These are phyloP conservation scores for Galaxias olidus DNA, from an alignment of 2,797 vertebrate species.

Conservation along the genomic window DNA sequence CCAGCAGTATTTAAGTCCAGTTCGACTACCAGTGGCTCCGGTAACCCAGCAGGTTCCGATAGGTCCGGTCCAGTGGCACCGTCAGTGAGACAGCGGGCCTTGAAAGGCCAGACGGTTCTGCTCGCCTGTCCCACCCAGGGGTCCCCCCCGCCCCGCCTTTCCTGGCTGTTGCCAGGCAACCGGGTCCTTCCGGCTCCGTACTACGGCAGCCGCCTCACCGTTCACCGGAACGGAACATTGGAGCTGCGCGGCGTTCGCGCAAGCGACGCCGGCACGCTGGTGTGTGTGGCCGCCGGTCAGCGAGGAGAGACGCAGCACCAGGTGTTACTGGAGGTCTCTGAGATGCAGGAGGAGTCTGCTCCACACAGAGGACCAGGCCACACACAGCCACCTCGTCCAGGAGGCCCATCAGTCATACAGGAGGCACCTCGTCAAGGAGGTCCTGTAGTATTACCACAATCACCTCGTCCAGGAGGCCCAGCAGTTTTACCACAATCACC, in stretches of 20 bases:
- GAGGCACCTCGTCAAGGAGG: slow-evolving; percentile 13
- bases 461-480: slow-evolving; percentile 9
- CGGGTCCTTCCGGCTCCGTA: slow-evolving; percentile 88
- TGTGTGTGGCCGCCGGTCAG: slow-evolving; percentile 84
- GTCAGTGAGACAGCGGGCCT: slow-evolving; percentile 66
- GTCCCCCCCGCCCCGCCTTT: slow-evolving; percentile 75
- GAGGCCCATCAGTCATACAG: not conserved
- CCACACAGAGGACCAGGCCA: slow-evolving; percentile 58
- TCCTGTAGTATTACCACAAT: not conserved
- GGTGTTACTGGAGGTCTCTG: slow-evolving; percentile 79
- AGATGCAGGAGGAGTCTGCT: slow-evolving; percentile 64
- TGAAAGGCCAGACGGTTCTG: slow-evolving; percentile 77
- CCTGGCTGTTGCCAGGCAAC: slow-evolving; percentile 90
- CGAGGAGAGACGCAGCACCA: slow-evolving; percentile 80
- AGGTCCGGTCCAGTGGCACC: slow-evolving; percentile 3
- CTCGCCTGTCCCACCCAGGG: slow-evolving; percentile 85
- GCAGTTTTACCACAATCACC: slow-evolving; percentile 11
- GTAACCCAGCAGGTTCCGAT: not conserved
- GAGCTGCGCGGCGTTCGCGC: slow-evolving; percentile 77
- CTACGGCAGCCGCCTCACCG: slow-evolving; percentile 83
- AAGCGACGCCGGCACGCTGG: slow-evolving; percentile 78
- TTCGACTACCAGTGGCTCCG: not conserved
- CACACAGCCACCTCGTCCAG: slow-evolving; percentile 54
- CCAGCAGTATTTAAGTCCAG: slow-evolving; percentile 19
- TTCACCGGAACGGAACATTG: slow-evolving; percentile 87